phyloP scores from a whole-genome alignment of 2,797 vertebrate genomes.

The Alfaro cultratus region DNA sequence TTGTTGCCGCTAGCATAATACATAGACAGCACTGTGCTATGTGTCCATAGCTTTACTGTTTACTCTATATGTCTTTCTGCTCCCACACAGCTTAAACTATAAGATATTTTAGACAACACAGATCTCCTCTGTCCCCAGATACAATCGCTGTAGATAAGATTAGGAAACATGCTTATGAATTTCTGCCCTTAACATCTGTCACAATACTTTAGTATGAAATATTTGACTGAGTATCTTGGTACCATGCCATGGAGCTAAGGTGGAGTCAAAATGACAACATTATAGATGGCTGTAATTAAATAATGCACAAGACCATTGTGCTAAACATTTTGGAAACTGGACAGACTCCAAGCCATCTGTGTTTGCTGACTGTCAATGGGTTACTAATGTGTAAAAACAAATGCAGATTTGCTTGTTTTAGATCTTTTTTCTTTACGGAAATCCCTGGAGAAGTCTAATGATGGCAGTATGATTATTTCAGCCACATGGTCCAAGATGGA shows the following conservation, averaged over 20 bases:
- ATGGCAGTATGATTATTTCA: slow-evolving; percentile 60
- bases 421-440: slow-evolving; percentile 43
- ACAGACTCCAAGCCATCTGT: slow-evolving; percentile 73
- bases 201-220: slow-evolving; percentile 24
- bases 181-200: slow-evolving; percentile 35
- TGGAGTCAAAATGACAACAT: slow-evolving; percentile 68
- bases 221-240: slow-evolving; percentile 43
- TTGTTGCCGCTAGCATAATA: too few species aligned
- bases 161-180: slow-evolving; percentile 20
- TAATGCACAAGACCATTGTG: slow-evolving; percentile 65
- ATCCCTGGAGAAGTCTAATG: slow-evolving; percentile 55
- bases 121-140: slow-evolving; percentile 25
- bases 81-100: too few species aligned
- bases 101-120: slow-evolving; percentile 7
- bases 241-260: slow-evolving; percentile 40
- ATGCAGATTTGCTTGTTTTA: slow-evolving; percentile 60
- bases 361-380: slow-evolving; percentile 69
- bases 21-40: too few species aligned
- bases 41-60: too few species aligned
- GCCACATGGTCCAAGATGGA: slow-evolving; percentile 45
- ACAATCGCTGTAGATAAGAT: slow-evolving; percentile 40
- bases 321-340: slow-evolving; percentile 71
- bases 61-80: too few species aligned
- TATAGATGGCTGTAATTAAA: slow-evolving; percentile 74
- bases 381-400: slow-evolving; percentile 74